These are phyloP conservation scores for Meleagris gallopavo DNA, from an alignment of 2,113 vertebrate genomes.

Conservation along the genomic window DNA sequence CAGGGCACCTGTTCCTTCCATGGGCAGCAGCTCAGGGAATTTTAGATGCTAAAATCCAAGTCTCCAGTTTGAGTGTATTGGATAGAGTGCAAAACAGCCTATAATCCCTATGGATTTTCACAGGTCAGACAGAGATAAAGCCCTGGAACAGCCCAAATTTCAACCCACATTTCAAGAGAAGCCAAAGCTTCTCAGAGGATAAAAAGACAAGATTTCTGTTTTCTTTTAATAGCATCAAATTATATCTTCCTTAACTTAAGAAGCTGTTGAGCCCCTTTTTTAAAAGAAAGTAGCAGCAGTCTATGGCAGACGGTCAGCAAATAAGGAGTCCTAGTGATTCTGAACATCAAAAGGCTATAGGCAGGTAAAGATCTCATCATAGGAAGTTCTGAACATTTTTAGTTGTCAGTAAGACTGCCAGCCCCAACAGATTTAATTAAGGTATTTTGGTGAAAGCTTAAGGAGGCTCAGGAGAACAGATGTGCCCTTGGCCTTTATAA, in stretches of 20 bases:
- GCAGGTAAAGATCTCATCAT: not conserved
- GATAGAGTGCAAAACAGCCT: not conserved
- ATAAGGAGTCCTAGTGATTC: not conserved
- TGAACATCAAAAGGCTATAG: not conserved
- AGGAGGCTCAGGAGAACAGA: not conserved
- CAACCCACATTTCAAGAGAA: not conserved
- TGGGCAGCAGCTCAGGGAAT: not conserved
- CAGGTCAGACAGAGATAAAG: not conserved
- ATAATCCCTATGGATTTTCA: not conserved
- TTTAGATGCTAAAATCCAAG: not conserved
- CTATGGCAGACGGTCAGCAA: not conserved
- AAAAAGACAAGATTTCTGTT: not conserved
- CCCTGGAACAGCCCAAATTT: not conserved
- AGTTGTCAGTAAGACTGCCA: not conserved
- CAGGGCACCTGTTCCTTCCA: not conserved
- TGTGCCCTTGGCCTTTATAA: not conserved
- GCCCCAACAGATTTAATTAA: not conserved
- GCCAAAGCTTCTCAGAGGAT: not conserved
- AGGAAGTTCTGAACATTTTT: not conserved
- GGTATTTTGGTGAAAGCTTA: not conserved
- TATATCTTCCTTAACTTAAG: not conserved
- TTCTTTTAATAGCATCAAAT: not conserved
- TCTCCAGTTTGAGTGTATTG: not conserved
- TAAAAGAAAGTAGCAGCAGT: not conserved
- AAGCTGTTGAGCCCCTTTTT: not conserved